Base-by-base conservation (phyloP, 2,113 vertebrate species). In the Athene cunicularia region DNA sequence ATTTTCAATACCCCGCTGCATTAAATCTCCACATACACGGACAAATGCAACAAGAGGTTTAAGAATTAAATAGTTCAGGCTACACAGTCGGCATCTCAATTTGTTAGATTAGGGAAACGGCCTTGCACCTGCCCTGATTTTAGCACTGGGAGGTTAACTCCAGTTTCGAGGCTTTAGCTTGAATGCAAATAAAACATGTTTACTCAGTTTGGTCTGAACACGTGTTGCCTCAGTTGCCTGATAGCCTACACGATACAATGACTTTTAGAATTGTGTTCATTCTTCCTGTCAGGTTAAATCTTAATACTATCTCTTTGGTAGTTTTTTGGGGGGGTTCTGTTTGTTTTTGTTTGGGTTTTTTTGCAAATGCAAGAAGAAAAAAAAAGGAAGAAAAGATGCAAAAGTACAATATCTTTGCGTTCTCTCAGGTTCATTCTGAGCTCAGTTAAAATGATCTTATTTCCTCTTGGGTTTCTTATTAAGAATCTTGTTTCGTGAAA, bases 121-220 rank as follows among this genome's bases (percentile, higher is more conserved):
- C 80, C 52, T 91, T 81, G 84, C 56, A 87, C 87, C 87, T 89
- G 89, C 93, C 73, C 73, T 56, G 80, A 33, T 49, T 75, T 86
- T 45, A 91, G 70, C 91, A 41, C 59, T 32, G 37, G 3, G 8
- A 95, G 80, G 80, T 90, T 80, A 94, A 89, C 77, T 89, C 39
- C 43, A 75, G 56, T 79, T 84, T 64, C 19, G 11, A 87, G 66
- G 86, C 91, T 87, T 79, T 80, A 75, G 68, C 56, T 52, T 56
- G 73, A 95, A 72, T 19, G 73, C 64, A 96, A 87, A 97, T 81
- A 94, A 75, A 96, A 88, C 39, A 11, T 56, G 24, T 94, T 97
- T 97, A 75, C 87, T 86, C 39, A 81, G 75, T 45, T 41, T 50
- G 47, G 80, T 75, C 79, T 79, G 89, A 93, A 89, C 89, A 68